Evolutionary conservation across 1,140 invertebrate species (phyloP).

Genomic region (Tetramorium parvispinum): DNA sequence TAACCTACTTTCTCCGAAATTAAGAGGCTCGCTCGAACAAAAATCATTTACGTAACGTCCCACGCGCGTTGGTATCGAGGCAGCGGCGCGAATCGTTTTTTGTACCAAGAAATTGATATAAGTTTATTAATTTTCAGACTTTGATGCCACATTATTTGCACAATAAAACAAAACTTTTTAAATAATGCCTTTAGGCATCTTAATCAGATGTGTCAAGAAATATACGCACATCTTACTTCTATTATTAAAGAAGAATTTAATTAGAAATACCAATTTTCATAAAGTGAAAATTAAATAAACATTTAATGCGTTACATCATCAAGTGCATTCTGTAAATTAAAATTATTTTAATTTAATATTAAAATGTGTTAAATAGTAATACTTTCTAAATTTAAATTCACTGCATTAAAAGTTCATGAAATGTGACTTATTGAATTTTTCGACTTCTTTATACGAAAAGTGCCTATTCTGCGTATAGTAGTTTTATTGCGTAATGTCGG

Average conservation of each 20-base stretch:
- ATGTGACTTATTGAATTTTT: not conserved
- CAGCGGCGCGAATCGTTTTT: not conserved
- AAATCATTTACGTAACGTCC: conserved; percentile 49
- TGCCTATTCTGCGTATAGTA: not conserved
- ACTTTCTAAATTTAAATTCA: not conserved
- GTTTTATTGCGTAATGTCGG: conserved; percentile 32
- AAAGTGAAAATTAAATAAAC: not conserved
- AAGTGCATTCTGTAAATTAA: not conserved
- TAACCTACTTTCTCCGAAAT: conserved; percentile 72
- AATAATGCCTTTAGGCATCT: not conserved
- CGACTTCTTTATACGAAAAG: not conserved
- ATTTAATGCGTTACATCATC: not conserved
- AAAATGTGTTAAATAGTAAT: not conserved
- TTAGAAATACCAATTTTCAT: not conserved
- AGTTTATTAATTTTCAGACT: conserved; percentile 32
- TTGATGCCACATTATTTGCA: not conserved
- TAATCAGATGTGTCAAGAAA: not conserved
- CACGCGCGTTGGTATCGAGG: conserved; percentile 6
- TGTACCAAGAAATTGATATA: not conserved
- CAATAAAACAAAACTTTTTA: not conserved
- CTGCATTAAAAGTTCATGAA: not conserved
- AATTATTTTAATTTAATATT: not conserved
- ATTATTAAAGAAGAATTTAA: not conserved
- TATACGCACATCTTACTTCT: not conserved
- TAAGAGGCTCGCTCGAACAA: conserved; percentile 57